These are phyloP conservation scores for Eristalinus sepulchralis DNA, from an alignment of 2,888 invertebrate genomes.

Conservation along the genomic window DNA sequence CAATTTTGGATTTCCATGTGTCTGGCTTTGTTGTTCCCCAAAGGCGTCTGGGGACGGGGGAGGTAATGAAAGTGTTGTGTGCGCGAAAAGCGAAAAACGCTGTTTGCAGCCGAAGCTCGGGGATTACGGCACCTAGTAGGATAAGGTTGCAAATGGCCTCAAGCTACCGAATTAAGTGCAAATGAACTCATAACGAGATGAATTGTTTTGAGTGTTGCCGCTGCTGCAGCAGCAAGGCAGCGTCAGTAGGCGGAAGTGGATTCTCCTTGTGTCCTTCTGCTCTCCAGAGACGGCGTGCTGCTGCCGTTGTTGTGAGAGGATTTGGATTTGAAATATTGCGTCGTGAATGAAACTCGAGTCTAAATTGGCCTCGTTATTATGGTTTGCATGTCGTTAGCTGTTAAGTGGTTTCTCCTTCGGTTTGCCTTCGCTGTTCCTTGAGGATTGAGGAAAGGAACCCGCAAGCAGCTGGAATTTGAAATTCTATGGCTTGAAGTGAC, in stretches of 20 bases:
- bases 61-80: background rate
- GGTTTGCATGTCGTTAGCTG: background rate
- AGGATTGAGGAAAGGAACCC: too few species aligned
- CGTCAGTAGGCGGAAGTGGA: background rate
- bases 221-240: background rate
- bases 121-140: slow-evolving; percentile 9
- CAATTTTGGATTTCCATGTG: slow-evolving; percentile 21
- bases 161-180: slow-evolving; percentile 35
- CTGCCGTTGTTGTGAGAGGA: too few species aligned
- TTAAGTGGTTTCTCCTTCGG: too few species aligned
- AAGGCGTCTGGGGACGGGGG: background rate
- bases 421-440: too few species aligned
- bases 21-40: background rate
- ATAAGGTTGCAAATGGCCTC: slow-evolving; percentile 33
- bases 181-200: slow-evolving; percentile 23
- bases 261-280: background rate
- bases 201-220: slow-evolving; percentile 22
- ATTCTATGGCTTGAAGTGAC: too few species aligned
- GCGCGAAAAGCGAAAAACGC: slow-evolving; percentile 12
- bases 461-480: too few species aligned
- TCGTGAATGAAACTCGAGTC: background rate
- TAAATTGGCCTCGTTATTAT: background rate
- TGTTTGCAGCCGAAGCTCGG: background rate
- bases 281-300: background rate
- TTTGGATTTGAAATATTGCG: background rate